Conservation (phyloP, 2,888 invertebrate genomes). For the Eristalinus aeneus region DNA sequence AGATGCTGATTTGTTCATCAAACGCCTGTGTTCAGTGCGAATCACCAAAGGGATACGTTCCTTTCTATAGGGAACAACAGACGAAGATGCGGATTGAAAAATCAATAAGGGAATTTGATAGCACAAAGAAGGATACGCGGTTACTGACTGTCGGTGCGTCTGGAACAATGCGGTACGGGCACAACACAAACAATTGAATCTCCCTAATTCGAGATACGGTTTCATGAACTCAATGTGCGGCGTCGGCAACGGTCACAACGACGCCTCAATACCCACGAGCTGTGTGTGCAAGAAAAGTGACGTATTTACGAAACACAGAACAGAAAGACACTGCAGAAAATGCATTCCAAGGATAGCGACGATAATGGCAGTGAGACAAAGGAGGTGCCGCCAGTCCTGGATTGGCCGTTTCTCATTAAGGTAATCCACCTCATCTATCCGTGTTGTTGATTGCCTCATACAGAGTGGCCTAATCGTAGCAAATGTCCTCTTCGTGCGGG, state of each 20-base stretch:
- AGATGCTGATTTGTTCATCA: background rate
- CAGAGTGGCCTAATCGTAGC: background rate
- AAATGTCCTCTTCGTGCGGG: background rate
- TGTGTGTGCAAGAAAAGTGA: background rate
- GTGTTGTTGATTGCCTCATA: background rate
- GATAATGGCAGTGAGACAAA: conserved; percentile 56
- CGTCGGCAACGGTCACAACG: background rate
- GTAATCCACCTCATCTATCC: conserved; percentile 66
- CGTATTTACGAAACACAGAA: conserved; percentile 8
- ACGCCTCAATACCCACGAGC: background rate
- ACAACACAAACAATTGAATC: conserved; percentile 56
- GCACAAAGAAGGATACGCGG: conserved; percentile 30
- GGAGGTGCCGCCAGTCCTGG: conserved; percentile 72
- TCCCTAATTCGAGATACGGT: conserved; percentile 25
- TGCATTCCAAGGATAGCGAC: conserved; percentile 61
- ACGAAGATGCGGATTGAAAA: conserved; percentile 61
- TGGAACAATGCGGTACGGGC: conserved; percentile 56
- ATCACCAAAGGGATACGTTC: background rate
- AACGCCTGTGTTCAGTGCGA: background rate
- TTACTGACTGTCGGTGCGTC: conserved; percentile 57
- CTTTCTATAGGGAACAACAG: background rate
- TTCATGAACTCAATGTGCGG: background rate
- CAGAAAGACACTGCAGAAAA: conserved; percentile 48
- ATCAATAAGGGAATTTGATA: conserved; percentile 65
- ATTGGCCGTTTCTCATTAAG: conserved; percentile 80